phyloP scores from a whole-genome alignment of 1,140 invertebrate species.

The Diabrotica virgifera region DNA sequence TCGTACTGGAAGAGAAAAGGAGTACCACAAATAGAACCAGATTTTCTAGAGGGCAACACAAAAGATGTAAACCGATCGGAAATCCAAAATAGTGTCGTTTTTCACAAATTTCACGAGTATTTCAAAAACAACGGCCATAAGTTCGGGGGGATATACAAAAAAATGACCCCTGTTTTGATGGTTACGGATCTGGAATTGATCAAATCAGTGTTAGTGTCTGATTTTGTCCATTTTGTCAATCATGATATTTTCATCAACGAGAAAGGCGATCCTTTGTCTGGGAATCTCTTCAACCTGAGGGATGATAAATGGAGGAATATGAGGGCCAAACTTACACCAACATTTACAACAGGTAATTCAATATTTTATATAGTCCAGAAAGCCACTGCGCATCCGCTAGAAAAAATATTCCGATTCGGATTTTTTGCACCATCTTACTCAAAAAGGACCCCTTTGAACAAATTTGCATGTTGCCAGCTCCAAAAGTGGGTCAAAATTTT shows the following conservation, averaged over 20 bases:
- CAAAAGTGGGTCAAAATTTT: too few relatives aligned
- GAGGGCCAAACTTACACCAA: slow-evolving; percentile 48
- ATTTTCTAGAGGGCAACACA: slow-evolving; percentile 51
- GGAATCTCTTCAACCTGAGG: slow-evolving; percentile 49
- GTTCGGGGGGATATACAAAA: slow-evolving; percentile 24
- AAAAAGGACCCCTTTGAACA: too few relatives aligned
- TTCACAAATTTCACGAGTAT: slow-evolving; percentile 34
- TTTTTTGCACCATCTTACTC: too few relatives aligned
- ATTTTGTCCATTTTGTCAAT: slow-evolving; percentile 51
- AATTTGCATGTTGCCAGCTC: too few relatives aligned
- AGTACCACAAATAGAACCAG: neutral
- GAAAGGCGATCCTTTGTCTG: slow-evolving; percentile 49
- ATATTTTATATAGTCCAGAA: too few relatives aligned
- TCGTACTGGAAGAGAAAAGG: slow-evolving; percentile 48
- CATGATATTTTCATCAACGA: slow-evolving; percentile 45
- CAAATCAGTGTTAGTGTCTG: slow-evolving; percentile 48
- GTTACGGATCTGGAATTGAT: slow-evolving; percentile 51
- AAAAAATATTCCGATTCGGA: too few relatives aligned
- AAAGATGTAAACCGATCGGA: neutral
- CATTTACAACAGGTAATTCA: slow-evolving; percentile 48
- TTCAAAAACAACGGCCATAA: slow-evolving; percentile 30
- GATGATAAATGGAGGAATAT: slow-evolving; percentile 52
- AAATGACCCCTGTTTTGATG: slow-evolving; percentile 22
- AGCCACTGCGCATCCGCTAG: too few relatives aligned
- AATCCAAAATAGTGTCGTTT: neutral